Evolutionary conservation across 2,797 vertebrate species (phyloP), one percentile per base, ranked within the genome.

Genomic region (Paedocypris micromegethes): DNA sequence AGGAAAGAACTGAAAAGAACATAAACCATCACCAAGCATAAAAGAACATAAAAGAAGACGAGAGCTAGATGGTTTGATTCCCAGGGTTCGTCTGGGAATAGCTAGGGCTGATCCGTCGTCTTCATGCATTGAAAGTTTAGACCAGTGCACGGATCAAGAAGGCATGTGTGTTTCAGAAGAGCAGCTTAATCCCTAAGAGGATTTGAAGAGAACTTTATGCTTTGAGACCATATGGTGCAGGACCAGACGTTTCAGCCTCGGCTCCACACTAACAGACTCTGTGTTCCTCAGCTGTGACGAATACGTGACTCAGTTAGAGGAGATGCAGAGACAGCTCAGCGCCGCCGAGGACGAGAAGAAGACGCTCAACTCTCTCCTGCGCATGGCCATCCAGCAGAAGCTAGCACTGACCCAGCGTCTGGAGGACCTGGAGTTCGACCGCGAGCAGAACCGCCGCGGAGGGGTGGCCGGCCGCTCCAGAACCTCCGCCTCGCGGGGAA

Each of bases 381-480:
- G 97, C 3, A 98, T 98, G 96, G 97, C 97, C 46, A 99, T 99
- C 85, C 97, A 99, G 87, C 97, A 99, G 92, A 99, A 99, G 83
- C 90, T 99, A 81, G 97, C 96, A 0, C 85, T 99, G 80, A 99
- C 97, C 0, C 97, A 99, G 87, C 93, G 97, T 39, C 88, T 99
- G 81, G 97, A 99, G 73, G 94, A 98, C 77, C 83, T 99, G 68
- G 97, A 99, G 89, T 92, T 98, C 2, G 93, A 97, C 81, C 91
- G 93, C 0, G 95, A 99, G 89, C 93, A 97, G 87, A 83, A 87
- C 78, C 93, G 93, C 73, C 89, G 95, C 47, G 90, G 87, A 66
- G 87, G 90, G 66, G 69, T 0, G 7, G 65, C 58, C 3, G 83
- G 89, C 71, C 93, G 93, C 45, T 72, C 85, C 68, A 98, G 91